A percentile compares a stretch with the other conserved stretches of the same genome.
phyloP scores from a whole-genome alignment of 2,888 invertebrate genomes.

The Chorisops tibialis region DNA sequence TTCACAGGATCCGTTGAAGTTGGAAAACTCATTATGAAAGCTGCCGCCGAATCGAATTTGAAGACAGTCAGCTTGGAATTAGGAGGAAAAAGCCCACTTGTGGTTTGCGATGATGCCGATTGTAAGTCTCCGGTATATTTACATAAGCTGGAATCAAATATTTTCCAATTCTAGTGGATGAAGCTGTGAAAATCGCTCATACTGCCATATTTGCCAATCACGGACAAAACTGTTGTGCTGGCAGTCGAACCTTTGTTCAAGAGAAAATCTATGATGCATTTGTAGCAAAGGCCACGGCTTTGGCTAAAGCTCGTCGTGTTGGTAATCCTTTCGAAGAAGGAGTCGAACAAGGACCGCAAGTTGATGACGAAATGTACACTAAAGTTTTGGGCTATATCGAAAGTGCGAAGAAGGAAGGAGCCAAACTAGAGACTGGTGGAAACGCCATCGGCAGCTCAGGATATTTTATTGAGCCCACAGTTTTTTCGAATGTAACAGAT shows the following conservation, averaged over 20 bases:
- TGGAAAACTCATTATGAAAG: constrained; percentile 53
- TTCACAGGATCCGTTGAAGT: constrained; percentile 73
- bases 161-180: constrained; percentile 53
- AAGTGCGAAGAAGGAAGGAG: constrained; percentile 75
- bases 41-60: constrained; percentile 72
- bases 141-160: no score
- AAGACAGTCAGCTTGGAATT: constrained; percentile 81
- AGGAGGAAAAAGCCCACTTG: constrained; percentile 86
- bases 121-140: constrained; percentile 54
- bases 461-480: constrained; percentile 74
- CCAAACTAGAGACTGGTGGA: constrained; percentile 74
- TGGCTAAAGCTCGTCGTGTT: constrained; percentile 68
- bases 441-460: constrained; percentile 65
- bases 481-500: constrained; percentile 74
- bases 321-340: constrained; percentile 75
- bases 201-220: constrained; percentile 70
- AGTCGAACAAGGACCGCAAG: constrained; percentile 78
- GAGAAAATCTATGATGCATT: constrained; percentile 83
- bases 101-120: constrained; percentile 77
- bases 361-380: constrained; percentile 70
- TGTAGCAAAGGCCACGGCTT: constrained; percentile 66
- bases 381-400: constrained; percentile 74
- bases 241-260: constrained; percentile 85
- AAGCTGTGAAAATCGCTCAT: constrained; percentile 63
- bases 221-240: constrained; percentile 81